These are phyloP conservation scores for Oenanthe melanoleuca DNA, from an alignment of 2,113 vertebrate genomes.

Conservation along the genomic window DNA sequence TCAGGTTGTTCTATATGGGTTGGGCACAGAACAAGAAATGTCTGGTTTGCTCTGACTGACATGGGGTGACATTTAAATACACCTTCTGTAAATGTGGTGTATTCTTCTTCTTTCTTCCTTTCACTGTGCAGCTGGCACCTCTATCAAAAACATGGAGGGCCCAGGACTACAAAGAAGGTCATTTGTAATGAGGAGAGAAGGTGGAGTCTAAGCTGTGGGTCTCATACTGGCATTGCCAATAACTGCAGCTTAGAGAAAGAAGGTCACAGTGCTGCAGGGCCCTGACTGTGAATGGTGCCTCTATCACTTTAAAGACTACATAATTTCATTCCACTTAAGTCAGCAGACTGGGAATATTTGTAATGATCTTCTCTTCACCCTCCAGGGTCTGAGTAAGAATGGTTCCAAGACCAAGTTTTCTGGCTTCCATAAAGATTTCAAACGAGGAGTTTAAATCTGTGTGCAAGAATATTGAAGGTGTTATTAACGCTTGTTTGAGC, in stretches of 20 bases:
- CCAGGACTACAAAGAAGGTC: neutral
- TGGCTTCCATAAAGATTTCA: conserved; percentile 20
- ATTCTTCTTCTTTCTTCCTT: neutral
- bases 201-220: neutral
- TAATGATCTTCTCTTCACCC: conserved; percentile 36
- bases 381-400: conserved; percentile 24
- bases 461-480: neutral
- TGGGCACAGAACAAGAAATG: neutral
- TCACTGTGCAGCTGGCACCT: neutral
- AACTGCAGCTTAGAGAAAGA: neutral
- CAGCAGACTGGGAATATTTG: neutral
- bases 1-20: neutral
- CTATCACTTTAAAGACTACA: conserved; percentile 36
- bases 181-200: neutral
- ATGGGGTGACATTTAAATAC: neutral
- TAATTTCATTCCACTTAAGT: conserved; percentile 38
- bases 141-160: neutral
- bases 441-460: neutral
- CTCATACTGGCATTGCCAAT: neutral
- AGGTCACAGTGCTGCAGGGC: neutral
- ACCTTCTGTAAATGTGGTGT: neutral
- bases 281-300: neutral
- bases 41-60: neutral
- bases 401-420: conserved; percentile 5
- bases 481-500: conserved; percentile 3